Evolutionary conservation across 1,140 invertebrate species (phyloP).

Genomic region (Caenorhabditis inopinata): DNA sequence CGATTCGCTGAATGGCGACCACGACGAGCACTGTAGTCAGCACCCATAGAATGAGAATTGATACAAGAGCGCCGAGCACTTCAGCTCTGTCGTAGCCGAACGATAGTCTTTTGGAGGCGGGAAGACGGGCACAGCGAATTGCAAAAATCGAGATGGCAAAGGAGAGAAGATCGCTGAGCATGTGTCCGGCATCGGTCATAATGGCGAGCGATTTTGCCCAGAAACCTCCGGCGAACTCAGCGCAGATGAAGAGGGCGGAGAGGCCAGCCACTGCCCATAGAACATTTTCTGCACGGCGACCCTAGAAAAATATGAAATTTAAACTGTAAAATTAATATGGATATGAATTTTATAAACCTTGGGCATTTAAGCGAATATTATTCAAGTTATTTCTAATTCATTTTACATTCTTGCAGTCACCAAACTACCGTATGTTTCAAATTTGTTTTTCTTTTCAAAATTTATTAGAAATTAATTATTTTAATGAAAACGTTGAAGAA

Average conservation of each 20-base stretch:
- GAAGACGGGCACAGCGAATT: conserved; percentile 79
- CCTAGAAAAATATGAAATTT: conserved; percentile 69
- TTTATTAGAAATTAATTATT: too few species aligned
- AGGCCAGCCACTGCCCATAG: conserved; percentile 57
- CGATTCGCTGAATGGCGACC: conserved; percentile 82
- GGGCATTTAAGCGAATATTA: too few species aligned
- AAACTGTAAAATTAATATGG: not conserved
- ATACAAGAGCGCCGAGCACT: conserved; percentile 64
- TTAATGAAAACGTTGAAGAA: too few species aligned
- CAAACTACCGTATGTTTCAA: too few species aligned
- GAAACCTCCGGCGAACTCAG: conserved; percentile 56
- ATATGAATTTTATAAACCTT: too few species aligned
- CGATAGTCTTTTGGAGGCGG: conserved; percentile 77
- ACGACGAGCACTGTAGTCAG: conserved; percentile 92
- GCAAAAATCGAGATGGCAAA: conserved; percentile 95
- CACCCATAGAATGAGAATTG: conserved; percentile 51
- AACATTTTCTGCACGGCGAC: conserved; percentile 52
- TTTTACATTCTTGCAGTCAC: too few species aligned
- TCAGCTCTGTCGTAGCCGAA: conserved; percentile 84
- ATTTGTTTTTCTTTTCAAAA: too few species aligned
- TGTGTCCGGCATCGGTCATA: conserved; percentile 92
- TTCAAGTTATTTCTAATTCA: too few species aligned
- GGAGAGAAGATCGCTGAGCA: conserved; percentile 89
- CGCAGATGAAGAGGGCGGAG: conserved; percentile 58
- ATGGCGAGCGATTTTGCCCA: conserved; percentile 76